Evolutionary conservation across 2,888 invertebrate species (phyloP), one percentile per base, ranked within the genome.

Genomic region (Leptinotarsa juncta): DNA sequence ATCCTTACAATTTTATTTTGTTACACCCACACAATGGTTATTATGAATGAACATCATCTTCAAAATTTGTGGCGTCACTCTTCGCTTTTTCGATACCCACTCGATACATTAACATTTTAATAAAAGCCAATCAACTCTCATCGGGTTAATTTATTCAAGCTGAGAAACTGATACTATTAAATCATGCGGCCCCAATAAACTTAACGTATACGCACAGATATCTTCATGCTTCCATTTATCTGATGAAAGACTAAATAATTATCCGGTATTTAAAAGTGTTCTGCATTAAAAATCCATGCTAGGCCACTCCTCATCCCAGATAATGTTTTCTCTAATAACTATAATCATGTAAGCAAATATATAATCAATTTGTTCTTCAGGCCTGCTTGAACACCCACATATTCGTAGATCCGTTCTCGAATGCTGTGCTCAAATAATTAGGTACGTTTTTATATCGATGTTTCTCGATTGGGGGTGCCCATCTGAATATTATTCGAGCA

Each of bases 261-360:
- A 82, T 79, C 79, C 78, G 80, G 80, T 80, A 79, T 85, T 85
- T 84, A 85, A 85, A 84, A 85, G 84, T 84, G 84, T 82, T 81
- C 83, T 82, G 83, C 82, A 84, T 83, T 84, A 85, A 86, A 85
- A 84, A 82, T 81, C 83, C 82, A 81, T 80, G 78, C 81, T 80
- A 77, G 77, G 82, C 85, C 88, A 87, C 87, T 86, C 88, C 88
- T 85, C 85, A 84, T 82, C 78, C 81, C 86, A 85, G 87, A 88
- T 88, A 88, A 88, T 88, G 87, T 88, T 87, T 86, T 87, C 87
- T 85, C 85, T 88, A 88, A 88, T 88, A 88, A 88, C 88, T 88
- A 88, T 88, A 88, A 88, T 88, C 87, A 87, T 84, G 86, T 84
- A 85, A 87, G 87, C 87, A 88, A 88, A 88, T 88, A 88, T 88